These are phyloP conservation scores for Xerus rutilus DNA, from an alignment of 2,797 vertebrate genomes.

Conservation along the genomic window DNA sequence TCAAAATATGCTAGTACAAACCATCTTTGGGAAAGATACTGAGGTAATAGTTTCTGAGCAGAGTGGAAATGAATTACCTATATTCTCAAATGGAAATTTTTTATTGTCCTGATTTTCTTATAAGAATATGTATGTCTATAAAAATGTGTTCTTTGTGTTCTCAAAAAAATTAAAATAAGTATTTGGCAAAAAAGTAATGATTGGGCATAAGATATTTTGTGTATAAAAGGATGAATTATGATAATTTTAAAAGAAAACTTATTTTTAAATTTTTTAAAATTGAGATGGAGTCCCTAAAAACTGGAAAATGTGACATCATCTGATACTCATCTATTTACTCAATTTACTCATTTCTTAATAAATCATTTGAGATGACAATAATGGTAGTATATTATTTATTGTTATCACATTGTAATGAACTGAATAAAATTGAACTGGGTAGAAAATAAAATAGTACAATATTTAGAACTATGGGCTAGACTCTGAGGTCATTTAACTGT, in stretches of 20 bases:
- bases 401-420: background rate
- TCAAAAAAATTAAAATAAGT: background rate
- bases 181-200: background rate
- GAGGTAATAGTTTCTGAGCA: background rate
- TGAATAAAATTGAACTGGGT: constrained; percentile 16
- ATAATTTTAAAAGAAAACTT: background rate
- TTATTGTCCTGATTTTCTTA: constrained; percentile 35
- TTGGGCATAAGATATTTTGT: background rate
- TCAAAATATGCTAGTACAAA: background rate
- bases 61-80: background rate
- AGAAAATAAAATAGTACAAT: background rate
- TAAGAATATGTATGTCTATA: background rate
- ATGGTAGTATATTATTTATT: background rate
- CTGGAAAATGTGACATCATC: background rate
- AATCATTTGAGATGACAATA: background rate
- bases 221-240: background rate
- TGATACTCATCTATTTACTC: background rate
- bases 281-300: background rate
- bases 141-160: background rate
- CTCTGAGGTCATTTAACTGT: background rate
- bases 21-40: background rate
- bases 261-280: background rate
- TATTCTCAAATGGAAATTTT: background rate
- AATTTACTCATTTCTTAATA: background rate
- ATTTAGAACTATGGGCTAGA: background rate